Evolutionary conservation across 1,140 invertebrate genomes (phyloP).

Genomic region (Schlechtendalia chinensis): DNA sequence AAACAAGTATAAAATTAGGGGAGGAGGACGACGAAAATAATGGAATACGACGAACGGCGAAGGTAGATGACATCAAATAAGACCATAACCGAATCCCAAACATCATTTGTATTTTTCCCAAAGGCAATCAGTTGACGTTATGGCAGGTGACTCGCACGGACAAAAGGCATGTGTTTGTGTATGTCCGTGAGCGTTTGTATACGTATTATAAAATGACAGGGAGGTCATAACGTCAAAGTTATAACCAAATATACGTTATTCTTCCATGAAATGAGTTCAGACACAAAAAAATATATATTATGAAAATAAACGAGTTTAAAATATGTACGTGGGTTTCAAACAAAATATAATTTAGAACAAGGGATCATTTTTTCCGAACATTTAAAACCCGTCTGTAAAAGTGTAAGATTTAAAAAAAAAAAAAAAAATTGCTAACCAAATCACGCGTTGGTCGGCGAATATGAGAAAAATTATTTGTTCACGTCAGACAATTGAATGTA

Average conservation of each 20-base stretch:
- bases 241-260: neutral
- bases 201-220: neutral
- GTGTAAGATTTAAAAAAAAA: neutral
- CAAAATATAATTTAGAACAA: neutral
- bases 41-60: neutral
- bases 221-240: neutral
- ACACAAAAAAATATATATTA: too few species aligned
- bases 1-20: neutral
- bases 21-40: neutral
- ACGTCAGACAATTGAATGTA: too few species aligned
- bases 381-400: too few species aligned
- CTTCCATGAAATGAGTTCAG: neutral
- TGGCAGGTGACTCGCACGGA: neutral
- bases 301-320: neutral
- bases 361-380: too few species aligned
- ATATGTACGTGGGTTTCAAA: neutral
- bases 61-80: neutral
- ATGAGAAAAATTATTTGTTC: neutral
- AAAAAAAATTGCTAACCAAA: neutral
- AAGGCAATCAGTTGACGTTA: conserved; percentile 3
- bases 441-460: neutral
- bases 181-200: neutral
- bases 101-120: conserved; percentile 21
- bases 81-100: neutral
- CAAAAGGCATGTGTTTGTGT: neutral